A percentile compares a stretch with the other conserved stretches of the same genome.
Conservation (phyloP, 2,888 invertebrate genomes). For the Andrena camellia region DNA sequence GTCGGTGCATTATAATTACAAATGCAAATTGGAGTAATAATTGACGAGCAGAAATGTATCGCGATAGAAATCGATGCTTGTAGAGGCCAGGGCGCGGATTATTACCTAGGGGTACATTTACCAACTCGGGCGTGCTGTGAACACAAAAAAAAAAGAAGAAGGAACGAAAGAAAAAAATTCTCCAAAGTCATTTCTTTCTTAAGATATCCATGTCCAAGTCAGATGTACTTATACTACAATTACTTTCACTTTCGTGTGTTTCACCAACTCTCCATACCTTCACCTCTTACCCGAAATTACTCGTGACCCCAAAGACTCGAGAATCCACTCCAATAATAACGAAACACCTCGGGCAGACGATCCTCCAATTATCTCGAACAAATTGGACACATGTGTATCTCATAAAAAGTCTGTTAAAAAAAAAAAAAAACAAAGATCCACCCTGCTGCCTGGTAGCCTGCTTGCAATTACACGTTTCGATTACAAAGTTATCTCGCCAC, state of each 20-base stretch:
- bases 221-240: no score
- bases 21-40: slow-evolving; percentile 51
- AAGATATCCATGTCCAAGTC: no score
- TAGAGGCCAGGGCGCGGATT: neutral
- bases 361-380: neutral
- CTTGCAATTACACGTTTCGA: neutral
- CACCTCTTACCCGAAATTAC: neutral
- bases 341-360: neutral
- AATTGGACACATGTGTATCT: neutral
- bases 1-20: slow-evolving; percentile 48
- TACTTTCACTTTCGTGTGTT: no score
- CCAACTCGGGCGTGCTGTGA: neutral
- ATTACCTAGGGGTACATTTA: slow-evolving; percentile 24
- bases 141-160: no score
- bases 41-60: slow-evolving; percentile 34
- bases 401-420: neutral
- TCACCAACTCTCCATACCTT: neutral
- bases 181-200: no score
- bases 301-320: neutral
- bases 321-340: neutral
- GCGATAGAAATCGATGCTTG: slow-evolving; percentile 44
- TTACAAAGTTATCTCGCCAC: slow-evolving; percentile 5
- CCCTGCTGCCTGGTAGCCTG: neutral
- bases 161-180: no score
- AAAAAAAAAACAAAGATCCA: neutral